Evolutionary conservation across 1,140 invertebrate genomes (phyloP).

Genomic region (Pygmarrhopalites habei): DNA sequence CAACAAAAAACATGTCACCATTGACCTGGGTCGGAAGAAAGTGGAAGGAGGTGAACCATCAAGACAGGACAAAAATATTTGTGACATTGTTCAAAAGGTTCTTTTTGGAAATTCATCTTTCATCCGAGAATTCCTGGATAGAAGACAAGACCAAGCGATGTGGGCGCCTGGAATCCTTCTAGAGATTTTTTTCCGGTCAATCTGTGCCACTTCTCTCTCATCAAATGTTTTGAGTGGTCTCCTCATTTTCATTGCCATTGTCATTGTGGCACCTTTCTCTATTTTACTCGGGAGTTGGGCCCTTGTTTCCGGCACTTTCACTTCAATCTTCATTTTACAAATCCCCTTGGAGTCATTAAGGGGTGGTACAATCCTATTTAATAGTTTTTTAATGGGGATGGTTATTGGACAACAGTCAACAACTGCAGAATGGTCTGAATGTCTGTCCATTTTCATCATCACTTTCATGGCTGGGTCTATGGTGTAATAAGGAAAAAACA

Average conservation of each 20-base stretch:
- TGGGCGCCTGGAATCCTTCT: slow-evolving; percentile 1
- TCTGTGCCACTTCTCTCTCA: slow-evolving; percentile 11
- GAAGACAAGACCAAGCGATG: not conserved
- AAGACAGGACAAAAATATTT: no score
- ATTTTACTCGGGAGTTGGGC: slow-evolving; percentile 12
- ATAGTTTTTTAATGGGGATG: slow-evolving; percentile 28
- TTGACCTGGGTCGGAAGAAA: no score
- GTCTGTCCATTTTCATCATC: not conserved
- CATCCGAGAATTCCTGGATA: not conserved
- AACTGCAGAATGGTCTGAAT: no score
- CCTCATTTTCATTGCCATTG: slow-evolving; percentile 21
- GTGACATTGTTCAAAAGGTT: no score
- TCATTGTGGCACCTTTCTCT: slow-evolving; percentile 12
- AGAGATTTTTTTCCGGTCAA: slow-evolving; percentile 8
- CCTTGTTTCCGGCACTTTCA: slow-evolving; percentile 13
- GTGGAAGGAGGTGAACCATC: no score
- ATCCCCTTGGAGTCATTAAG: slow-evolving; percentile 10
- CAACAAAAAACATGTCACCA: no score
- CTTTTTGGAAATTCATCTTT: not conserved
- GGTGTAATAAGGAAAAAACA: not conserved
- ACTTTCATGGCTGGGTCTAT: not conserved
- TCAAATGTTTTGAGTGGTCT: slow-evolving; percentile 22
- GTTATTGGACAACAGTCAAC: slow-evolving; percentile 13
- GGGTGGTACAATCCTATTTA: slow-evolving; percentile 25
- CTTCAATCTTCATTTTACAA: slow-evolving; percentile 13